phyloP scores from a whole-genome alignment of 2,113 vertebrate genomes.

The Tauraco erythrolophus region DNA sequence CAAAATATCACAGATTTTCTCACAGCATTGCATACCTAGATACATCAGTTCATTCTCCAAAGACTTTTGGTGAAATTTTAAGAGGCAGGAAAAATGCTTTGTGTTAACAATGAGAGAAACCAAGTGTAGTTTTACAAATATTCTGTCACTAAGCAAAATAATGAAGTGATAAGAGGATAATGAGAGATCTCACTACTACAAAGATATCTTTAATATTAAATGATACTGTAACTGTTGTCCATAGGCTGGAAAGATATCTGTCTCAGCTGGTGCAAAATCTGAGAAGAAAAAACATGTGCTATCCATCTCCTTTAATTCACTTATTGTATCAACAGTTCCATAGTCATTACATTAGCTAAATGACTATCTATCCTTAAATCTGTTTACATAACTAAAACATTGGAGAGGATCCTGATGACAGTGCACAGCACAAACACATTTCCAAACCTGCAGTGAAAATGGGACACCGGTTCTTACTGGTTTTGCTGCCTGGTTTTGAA shows the following conservation, averaged over 20 bases:
- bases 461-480: background rate
- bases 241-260: background rate
- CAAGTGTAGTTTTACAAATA: background rate
- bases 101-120: background rate
- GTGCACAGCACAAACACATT: background rate
- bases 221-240: background rate
- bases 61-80: background rate
- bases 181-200: background rate
- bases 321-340: background rate
- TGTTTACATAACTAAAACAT: background rate
- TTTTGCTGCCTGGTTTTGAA: background rate
- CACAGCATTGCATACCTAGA: background rate
- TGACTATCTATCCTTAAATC: background rate
- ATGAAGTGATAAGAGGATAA: background rate
- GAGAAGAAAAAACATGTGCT: background rate
- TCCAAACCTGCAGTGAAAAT: background rate
- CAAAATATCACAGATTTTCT: background rate
- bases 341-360: background rate
- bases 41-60: background rate
- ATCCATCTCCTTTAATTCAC: background rate
- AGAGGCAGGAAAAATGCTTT: background rate
- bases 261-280: background rate
- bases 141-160: background rate
- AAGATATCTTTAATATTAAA: background rate
- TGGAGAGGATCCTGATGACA: background rate